Conservation (phyloP, 2,797 vertebrate genomes). For the Arnoldichthys spilopterus region DNA sequence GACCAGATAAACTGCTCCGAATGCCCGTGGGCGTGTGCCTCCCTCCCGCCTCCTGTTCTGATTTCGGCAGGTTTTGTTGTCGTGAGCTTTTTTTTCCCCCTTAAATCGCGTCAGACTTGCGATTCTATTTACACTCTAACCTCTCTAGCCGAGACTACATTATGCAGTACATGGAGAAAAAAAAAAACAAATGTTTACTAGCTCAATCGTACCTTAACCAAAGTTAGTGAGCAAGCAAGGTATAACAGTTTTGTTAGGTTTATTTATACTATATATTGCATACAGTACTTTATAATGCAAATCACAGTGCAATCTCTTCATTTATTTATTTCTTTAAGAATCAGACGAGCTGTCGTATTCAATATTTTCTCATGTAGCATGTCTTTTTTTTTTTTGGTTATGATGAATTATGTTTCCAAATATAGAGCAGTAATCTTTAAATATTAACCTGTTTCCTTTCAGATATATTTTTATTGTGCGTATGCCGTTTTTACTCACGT, state of each 20-base stretch:
- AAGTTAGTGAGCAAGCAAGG: slow-evolving; percentile 95
- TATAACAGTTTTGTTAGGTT: slow-evolving; percentile 93
- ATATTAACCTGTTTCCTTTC: slow-evolving; percentile 78
- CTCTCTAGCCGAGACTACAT: slow-evolving; percentile 57
- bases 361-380: slow-evolving; percentile 92
- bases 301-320: slow-evolving; percentile 99
- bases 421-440: slow-evolving; percentile 93
- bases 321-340: slow-evolving; percentile 99
- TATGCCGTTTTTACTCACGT: slow-evolving; percentile 32
- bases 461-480: slow-evolving; percentile 49
- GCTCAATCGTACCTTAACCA: slow-evolving; percentile 94
- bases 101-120: slow-evolving; percentile 45
- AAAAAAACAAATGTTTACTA: slow-evolving; percentile 89
- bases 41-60: slow-evolving; percentile 47
- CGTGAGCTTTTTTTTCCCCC: not conserved
- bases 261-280: slow-evolving; percentile 99
- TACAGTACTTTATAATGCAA: slow-evolving; percentile 99
- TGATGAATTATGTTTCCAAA: slow-evolving; percentile 77
- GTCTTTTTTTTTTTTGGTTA: slow-evolving; percentile 73
- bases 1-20: slow-evolving; percentile 74
- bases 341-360: slow-evolving; percentile 83
- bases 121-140: slow-evolving; percentile 32
- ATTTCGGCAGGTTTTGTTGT: slow-evolving; percentile 52
- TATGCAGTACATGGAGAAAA: slow-evolving; percentile 70
- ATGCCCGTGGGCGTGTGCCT: not conserved